These are phyloP conservation scores for Charadrius vociferus DNA, from an alignment of 2,113 vertebrate species.

Conservation along the genomic window DNA sequence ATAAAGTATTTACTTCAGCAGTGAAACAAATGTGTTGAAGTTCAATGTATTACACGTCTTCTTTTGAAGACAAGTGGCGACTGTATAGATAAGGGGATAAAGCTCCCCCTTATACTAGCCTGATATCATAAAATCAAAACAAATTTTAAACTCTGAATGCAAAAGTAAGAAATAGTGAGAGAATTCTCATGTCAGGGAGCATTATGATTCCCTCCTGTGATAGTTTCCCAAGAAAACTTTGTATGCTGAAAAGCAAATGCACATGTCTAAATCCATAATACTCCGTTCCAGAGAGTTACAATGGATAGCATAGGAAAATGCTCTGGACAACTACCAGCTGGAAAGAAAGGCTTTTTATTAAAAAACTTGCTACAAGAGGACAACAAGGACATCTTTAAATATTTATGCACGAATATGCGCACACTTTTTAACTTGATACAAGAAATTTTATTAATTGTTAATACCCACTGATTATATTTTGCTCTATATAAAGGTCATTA, in stretches of 20 bases:
- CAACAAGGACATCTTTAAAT: not conserved
- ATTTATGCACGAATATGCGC: not conserved
- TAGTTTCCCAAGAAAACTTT: conserved; percentile 29
- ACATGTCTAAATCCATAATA: conserved; percentile 27
- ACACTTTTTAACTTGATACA: not conserved
- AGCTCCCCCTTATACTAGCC: not conserved
- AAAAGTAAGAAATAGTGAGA: conserved; percentile 38
- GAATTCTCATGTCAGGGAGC: conserved; percentile 9
- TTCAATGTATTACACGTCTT: not conserved
- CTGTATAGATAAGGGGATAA: not conserved
- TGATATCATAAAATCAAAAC: not conserved
- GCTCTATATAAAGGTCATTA: not conserved
- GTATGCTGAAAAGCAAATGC: conserved; percentile 21
- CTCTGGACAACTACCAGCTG: conserved; percentile 17
- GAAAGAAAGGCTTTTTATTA: not conserved
- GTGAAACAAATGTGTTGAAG: not conserved
- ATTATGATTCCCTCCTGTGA: not conserved
- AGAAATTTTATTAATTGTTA: conserved; percentile 19
- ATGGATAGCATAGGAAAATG: not conserved
- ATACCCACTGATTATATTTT: not conserved
- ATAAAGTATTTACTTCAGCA: not conserved
- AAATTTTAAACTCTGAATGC: conserved; percentile 7
- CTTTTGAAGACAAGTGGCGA: not conserved
- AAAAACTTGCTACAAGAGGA: not conserved
- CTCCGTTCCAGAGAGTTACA: not conserved